phyloP scores from a whole-genome alignment of 1,140 invertebrate species.

The Sinonovacula constricta region DNA sequence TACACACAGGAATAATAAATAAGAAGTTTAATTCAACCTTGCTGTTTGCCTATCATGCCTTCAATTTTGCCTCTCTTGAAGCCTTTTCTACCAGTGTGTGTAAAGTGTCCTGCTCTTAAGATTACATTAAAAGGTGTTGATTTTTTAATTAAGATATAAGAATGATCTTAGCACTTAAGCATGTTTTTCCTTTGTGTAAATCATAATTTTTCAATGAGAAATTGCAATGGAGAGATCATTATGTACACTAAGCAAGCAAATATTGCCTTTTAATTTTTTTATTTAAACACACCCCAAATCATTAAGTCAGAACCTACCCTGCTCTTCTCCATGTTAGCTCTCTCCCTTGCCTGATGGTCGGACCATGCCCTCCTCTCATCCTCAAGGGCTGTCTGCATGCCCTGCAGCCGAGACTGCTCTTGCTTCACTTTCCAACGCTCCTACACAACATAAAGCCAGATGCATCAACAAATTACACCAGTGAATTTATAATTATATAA shows the following conservation, averaged over 20 bases:
- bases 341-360: constrained; percentile 73
- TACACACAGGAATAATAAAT: background rate
- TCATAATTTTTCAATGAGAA: background rate
- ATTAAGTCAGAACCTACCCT: constrained; percentile 60
- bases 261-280: background rate
- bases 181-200: background rate
- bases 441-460: too few species aligned
- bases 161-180: background rate
- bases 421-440: constrained; percentile 77
- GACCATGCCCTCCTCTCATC: constrained; percentile 68
- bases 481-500: too few species aligned
- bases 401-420: constrained; percentile 70
- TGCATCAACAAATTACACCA: too few species aligned
- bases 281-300: background rate
- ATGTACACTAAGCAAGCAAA: background rate
- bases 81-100: too few species aligned
- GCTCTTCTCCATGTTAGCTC: constrained; percentile 68
- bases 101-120: too few species aligned
- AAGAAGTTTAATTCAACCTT: background rate
- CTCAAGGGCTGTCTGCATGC: constrained; percentile 67
- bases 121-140: too few species aligned
- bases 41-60: too few species aligned
- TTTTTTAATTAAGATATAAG: too few species aligned
- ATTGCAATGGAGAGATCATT: background rate
- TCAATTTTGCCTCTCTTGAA: too few species aligned